Conservation (phyloP, 2,113 vertebrate genomes). For the Ptilonorhynchus violaceus region DNA sequence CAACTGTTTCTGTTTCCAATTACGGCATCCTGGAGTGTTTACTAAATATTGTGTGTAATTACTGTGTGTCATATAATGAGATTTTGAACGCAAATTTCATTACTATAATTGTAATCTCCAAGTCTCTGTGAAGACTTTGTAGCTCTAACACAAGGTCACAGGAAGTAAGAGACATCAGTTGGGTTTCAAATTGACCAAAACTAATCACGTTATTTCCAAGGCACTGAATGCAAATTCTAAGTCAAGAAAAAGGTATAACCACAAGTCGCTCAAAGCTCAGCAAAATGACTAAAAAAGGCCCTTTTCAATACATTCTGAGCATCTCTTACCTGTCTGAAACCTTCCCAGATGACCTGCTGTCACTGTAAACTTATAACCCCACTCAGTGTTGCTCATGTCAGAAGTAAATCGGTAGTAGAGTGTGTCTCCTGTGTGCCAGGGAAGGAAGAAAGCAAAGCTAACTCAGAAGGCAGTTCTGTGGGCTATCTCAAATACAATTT, state of each 20-base stretch:
- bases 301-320: not conserved
- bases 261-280: not conserved
- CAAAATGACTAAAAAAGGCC: not conserved
- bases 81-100: not conserved
- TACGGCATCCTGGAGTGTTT: not conserved
- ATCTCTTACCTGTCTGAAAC: conserved; percentile 90
- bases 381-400: conserved; percentile 98
- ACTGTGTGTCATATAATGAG: not conserved
- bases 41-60: not conserved
- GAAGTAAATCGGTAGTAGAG: conserved; percentile 92
- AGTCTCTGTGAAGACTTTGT: not conserved
- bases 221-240: not conserved
- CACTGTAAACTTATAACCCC: conserved; percentile 96
- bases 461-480: no score
- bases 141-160: not conserved
- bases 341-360: conserved; percentile 93
- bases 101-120: not conserved
- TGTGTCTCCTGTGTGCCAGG: conserved; percentile 81
- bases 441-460: not conserved
- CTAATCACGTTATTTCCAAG: not conserved
- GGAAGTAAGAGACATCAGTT: not conserved
- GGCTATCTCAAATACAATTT: not conserved
- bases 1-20: not conserved
- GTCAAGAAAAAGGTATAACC: not conserved
- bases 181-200: not conserved